These are phyloP conservation scores for Pomatorhinus ruficollis DNA, from an alignment of 2,113 vertebrate species.

Conservation along the genomic window DNA sequence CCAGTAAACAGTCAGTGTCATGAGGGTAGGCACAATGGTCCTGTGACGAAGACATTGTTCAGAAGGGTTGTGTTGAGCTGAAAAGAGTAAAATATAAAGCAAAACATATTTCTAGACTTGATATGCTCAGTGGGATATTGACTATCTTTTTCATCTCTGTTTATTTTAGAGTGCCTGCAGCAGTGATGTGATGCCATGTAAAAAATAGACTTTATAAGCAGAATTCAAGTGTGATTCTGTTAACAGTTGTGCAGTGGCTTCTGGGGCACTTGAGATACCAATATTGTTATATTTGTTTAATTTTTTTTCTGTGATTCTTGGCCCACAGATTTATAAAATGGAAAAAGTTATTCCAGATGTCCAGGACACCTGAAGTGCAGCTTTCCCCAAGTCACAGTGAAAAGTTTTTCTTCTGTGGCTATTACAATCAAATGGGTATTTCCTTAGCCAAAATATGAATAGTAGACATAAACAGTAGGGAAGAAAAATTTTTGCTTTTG, in stretches of 20 bases:
- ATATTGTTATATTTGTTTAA: background rate
- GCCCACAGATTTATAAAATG: background rate
- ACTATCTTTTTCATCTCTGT: background rate
- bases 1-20: fast-evolving
- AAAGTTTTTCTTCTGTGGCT: background rate
- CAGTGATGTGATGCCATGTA: background rate
- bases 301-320: background rate
- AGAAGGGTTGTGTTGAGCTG: background rate
- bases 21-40: background rate
- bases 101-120: background rate
- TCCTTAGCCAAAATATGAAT: background rate
- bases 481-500: background rate
- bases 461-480: background rate
- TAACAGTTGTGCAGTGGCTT: background rate
- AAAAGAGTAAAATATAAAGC: background rate
- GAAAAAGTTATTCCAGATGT: background rate
- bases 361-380: background rate
- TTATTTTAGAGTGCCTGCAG: background rate
- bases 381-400: background rate
- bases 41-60: background rate
- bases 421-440: background rate
- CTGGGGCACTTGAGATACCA: background rate
- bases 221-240: background rate
- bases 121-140: background rate
- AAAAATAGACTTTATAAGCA: background rate